Evolutionary conservation across 2,888 invertebrate species (phyloP), one percentile per base, ranked within the genome.

Genomic region (Ametastegia equiseti): DNA sequence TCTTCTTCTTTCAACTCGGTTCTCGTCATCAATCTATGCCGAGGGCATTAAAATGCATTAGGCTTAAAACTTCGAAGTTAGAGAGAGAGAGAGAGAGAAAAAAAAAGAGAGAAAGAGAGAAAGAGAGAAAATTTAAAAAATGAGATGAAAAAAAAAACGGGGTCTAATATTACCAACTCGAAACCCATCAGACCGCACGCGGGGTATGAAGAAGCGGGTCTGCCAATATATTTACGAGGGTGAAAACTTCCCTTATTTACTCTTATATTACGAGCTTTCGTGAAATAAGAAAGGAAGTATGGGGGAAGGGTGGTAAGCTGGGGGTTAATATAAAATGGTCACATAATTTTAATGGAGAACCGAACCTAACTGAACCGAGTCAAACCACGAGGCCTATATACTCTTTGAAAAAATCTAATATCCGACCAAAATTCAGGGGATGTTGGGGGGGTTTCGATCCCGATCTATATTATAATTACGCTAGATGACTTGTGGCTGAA

Each of bases 21-120:
- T 86, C 84, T 83, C 83, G 83, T 88, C 87, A 86, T 89, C 87
- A 86, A 87, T 87, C 86, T 83, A 79, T 81, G 83, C 83, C 82
- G 84, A 65, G 81, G 82, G 85, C 87, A 87, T 89, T 88, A 86
- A 87, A 88, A 87, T 86, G 86, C 88, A 88, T 87, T 86, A 84
- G 84, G 84, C 85, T 86, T 84, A 81, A 83, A 86, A 84, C 39
- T 81, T 69, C 33, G 42, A 33, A 39, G 69, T 60, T 4, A 57
- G 39, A 75, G n/a, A 27, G 54, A 75, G 36, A 77, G 57, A 50
- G 15, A 69, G 42, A 63, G 23, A 63, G 11, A 54, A 30, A 50
- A 57, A 45, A 50, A 63, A 50, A 60, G 27, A 42, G 7, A 27
- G 15, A 60, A n/a, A n/a, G n/a, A 39, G 15, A 60, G 15, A 36